Evolutionary conservation across 2,113 vertebrate species (phyloP), one percentile per base, ranked within the genome.

Genomic region (Limnothrissa miodon): DNA sequence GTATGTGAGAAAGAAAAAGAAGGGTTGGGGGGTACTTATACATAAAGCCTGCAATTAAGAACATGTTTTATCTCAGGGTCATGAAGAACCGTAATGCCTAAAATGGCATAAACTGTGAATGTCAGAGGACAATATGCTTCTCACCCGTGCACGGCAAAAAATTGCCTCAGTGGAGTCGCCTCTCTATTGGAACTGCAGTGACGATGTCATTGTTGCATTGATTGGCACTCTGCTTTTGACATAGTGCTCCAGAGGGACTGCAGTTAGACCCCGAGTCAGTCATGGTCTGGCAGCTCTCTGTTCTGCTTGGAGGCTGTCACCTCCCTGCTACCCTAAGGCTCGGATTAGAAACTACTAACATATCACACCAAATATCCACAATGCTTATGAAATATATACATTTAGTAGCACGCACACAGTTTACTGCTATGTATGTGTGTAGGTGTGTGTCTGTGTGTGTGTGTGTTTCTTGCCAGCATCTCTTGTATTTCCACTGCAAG

Each of bases 171-270:
- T 74, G 29, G 33, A 74, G 66, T 39, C 29, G 66, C 10, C 25
- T 74, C 25, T 36, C 17, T 36, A 74, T 74, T 74, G 66, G 66
- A 39, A 42, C 66, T 78, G 81, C 82, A 84, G 70, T n/a, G 39
- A 3, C 36, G 39, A 84, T 82, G 39, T 83, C 83, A 89, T 85
- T 79, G 74, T 51, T 81, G 62, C 80, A 87, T 85, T 88, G 86
- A 87, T 83, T 82, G 39, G 79, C 85, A 85, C 78, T 84, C 44
- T 46, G 29, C 33, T 66, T 84, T 23, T 82, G 82, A 81, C 80
- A 82, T 82, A 80, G 74, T 83, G 83, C 85, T 82, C 85, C 84
- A 82, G 81, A 90, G 83, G 87, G 89, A 87, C 89, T 90, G 87
- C 81, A 88, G 66, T 33, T 36, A 74, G 66, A 29, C 66, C 66